These are phyloP conservation scores for Caenorhabditis doughertyi DNA, from an alignment of 2,888 invertebrate genomes.

Conservation along the genomic window DNA sequence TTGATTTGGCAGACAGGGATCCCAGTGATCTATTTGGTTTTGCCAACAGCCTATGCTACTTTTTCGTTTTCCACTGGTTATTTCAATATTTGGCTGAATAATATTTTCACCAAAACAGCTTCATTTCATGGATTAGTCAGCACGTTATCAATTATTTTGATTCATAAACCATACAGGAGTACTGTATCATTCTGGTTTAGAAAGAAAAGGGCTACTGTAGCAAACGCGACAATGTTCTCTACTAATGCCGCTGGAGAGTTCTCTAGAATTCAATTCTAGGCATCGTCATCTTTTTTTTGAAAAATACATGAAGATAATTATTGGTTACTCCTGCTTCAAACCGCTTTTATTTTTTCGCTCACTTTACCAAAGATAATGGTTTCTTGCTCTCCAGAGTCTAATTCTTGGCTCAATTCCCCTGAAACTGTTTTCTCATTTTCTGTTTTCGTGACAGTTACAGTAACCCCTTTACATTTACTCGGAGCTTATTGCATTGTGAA, in stretches of 20 bases:
- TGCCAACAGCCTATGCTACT: constrained; percentile 1
- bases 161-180: background rate
- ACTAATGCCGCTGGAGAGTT: background rate
- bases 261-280: too few species aligned
- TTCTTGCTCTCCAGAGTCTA: background rate
- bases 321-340: too few species aligned
- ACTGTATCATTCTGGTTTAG: background rate
- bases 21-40: constrained; percentile 16
- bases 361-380: background rate
- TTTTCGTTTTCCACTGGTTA: background rate
- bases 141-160: background rate
- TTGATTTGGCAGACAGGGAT: constrained; percentile 23
- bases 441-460: background rate
- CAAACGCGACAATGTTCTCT: background rate
- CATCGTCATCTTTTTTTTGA: too few species aligned
- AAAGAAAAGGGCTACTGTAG: background rate
- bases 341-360: too few species aligned
- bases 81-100: background rate
- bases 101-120: background rate
- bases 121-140: constrained; percentile 3
- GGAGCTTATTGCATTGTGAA: constrained; percentile 26
- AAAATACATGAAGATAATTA: too few species aligned
- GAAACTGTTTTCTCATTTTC: constrained; percentile 5
- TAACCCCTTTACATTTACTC: constrained; percentile 22
- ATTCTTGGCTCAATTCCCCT: constrained; percentile 7